These are phyloP conservation scores for Microtus oregoni DNA, from an alignment of 2,113 vertebrate species.

Conservation along the genomic window DNA sequence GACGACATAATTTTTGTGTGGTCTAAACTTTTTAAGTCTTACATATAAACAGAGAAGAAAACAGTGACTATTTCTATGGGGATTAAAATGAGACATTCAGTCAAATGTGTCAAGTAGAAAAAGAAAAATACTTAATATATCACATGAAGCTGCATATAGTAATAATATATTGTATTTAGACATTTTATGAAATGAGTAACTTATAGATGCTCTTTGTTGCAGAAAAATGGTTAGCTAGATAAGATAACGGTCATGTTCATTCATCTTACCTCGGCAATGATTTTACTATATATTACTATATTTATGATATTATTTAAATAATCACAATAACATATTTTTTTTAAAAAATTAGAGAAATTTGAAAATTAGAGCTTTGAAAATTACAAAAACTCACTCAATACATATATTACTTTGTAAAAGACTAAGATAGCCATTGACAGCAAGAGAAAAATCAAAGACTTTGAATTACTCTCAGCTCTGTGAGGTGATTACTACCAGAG, in stretches of 20 bases:
- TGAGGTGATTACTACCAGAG: neutral
- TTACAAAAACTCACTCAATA: neutral
- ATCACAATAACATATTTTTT: neutral
- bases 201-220: neutral
- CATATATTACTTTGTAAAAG: neutral
- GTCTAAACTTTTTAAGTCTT: neutral
- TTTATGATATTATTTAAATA: neutral
- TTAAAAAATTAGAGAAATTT: neutral
- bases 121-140: neutral
- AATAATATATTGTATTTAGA: neutral
- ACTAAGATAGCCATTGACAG: neutral
- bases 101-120: neutral
- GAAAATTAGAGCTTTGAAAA: neutral
- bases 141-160: neutral
- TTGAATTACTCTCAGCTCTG: neutral
- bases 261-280: neutral
- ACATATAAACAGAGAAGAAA: neutral
- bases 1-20: neutral
- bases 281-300: neutral
- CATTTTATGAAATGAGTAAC: neutral
- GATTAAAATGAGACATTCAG: neutral
- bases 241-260: neutral
- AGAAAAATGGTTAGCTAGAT: neutral
- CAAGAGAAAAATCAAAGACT: neutral
- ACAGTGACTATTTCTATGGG: neutral